Percentiles rank a stretch among this genome's conserved stretches.
phyloP scores from a whole-genome alignment of 2,888 invertebrate species.

The Mythimna lalbum region DNA sequence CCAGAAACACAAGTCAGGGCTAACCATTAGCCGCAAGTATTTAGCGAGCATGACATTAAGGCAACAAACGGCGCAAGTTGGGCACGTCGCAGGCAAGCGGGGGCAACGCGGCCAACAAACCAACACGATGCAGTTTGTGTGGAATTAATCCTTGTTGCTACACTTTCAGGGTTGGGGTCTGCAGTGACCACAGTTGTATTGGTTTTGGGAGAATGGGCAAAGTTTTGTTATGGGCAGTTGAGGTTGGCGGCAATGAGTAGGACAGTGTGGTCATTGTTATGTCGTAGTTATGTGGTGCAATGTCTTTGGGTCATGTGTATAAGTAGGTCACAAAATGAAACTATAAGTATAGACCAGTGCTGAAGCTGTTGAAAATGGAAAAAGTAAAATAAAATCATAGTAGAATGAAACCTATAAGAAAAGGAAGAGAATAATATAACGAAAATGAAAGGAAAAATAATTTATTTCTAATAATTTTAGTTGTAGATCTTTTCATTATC shows the following conservation, averaged over 20 bases:
- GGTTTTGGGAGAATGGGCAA: neutral
- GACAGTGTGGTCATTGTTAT: neutral
- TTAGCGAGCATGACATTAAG: conserved; percentile 51
- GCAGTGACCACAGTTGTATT: conserved; percentile 23
- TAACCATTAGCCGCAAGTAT: conserved; percentile 58
- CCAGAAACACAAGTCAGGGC: conserved; percentile 40
- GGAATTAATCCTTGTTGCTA: conserved; percentile 77
- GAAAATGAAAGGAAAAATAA: no score
- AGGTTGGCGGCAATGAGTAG: neutral
- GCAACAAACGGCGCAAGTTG: conserved; percentile 68
- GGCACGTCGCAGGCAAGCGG: conserved; percentile 52
- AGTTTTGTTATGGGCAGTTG: conserved; percentile 31
- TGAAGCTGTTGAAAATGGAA: no score
- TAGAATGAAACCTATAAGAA: no score
- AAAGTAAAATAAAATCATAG: no score
- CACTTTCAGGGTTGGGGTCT: conserved; percentile 60
- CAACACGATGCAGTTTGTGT: conserved; percentile 70
- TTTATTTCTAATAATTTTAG: no score
- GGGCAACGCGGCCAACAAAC: conserved; percentile 42
- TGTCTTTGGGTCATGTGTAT: no score
- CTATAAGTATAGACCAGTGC: no score
- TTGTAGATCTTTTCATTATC: no score
- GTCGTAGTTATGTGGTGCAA: neutral
- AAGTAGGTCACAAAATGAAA: neutral
- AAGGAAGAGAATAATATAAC: no score